Conservation (phyloP, 2,888 invertebrate species). For the Argyresthia albistria region DNA sequence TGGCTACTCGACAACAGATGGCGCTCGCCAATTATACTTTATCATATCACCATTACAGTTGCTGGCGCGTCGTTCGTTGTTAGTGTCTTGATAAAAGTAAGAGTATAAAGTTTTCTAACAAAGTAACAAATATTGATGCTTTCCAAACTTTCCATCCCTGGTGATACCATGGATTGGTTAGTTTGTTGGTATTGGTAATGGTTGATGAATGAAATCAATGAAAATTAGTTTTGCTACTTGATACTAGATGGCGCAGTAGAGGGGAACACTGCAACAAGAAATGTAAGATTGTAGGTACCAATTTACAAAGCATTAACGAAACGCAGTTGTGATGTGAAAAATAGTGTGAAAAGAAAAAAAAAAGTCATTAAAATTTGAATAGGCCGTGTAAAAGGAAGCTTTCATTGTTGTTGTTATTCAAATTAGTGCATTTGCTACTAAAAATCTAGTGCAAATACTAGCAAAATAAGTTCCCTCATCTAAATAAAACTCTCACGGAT, state of each 20-base stretch:
- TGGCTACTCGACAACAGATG: background rate
- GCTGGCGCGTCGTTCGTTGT: no score
- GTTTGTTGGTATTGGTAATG: no score
- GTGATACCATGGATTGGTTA: no score
- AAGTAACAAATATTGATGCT: background rate
- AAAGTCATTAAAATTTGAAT: background rate
- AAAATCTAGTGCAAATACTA: constrained; percentile 14
- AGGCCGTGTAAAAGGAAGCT: background rate
- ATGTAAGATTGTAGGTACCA: no score
- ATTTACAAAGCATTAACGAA: background rate
- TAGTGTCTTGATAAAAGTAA: no score
- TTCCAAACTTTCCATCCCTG: no score
- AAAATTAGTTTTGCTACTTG: no score
- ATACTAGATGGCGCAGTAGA: no score
- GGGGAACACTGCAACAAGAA: background rate
- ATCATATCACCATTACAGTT: background rate
- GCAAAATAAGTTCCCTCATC: constrained; percentile 43
- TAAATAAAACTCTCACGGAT: constrained; percentile 34
- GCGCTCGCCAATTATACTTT: background rate
- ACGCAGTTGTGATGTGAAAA: background rate
- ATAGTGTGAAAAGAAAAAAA: background rate
- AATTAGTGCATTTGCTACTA: no score
- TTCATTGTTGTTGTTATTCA: no score
- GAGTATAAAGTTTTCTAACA: no score
- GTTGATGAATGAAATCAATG: background rate